These are phyloP conservation scores for Stomatorhinus ivindoensis DNA, from an alignment of 2,113 vertebrate species.

Conservation along the genomic window DNA sequence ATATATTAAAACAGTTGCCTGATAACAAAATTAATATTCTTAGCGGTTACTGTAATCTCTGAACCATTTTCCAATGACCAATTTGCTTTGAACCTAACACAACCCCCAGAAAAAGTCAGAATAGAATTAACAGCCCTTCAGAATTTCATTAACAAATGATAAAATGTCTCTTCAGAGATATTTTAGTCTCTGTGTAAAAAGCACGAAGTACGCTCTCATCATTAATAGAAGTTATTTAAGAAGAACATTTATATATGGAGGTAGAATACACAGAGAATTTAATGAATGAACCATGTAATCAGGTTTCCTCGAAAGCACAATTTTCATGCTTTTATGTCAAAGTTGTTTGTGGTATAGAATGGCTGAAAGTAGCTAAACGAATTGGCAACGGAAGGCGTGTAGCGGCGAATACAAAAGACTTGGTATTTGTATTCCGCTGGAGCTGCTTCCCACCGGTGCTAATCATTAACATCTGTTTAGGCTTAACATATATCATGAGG, in stretches of 20 bases:
- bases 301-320: not conserved
- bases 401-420: not conserved
- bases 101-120: not conserved
- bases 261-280: not conserved
- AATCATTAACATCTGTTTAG: slow-evolving; percentile 19
- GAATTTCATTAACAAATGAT: not conserved
- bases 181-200: not conserved
- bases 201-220: not conserved
- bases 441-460: not conserved
- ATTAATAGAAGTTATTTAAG: not conserved
- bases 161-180: not conserved
- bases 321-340: not conserved
- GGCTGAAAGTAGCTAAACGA: not conserved
- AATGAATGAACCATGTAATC: not conserved
- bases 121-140: not conserved
- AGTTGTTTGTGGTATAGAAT: not conserved
- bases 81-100: not conserved
- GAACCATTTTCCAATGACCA: not conserved
- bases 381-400: not conserved
- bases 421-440: not conserved
- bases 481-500: not conserved
- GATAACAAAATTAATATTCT: not conserved
- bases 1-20: not conserved
- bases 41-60: not conserved
- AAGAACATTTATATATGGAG: not conserved